phyloP scores from a whole-genome alignment of 2,888 invertebrate species.

The Machimus atricapillus region DNA sequence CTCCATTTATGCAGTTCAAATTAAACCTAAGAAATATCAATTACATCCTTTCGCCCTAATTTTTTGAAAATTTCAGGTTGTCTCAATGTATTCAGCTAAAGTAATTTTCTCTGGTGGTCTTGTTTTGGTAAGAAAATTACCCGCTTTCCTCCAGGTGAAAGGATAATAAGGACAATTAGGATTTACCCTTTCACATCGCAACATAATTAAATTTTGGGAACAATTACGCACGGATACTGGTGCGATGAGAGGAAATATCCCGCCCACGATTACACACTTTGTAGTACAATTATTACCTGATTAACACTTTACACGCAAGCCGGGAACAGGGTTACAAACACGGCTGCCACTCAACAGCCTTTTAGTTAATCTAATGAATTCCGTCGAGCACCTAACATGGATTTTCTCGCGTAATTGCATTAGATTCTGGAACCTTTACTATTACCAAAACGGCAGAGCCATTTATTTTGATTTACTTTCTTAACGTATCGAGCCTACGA shows the following conservation, averaged over 20 bases:
- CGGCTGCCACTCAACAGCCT: background rate
- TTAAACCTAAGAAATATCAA: background rate
- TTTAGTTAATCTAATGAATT: slow-evolving; percentile 9
- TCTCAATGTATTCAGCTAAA: background rate
- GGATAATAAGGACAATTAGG: slow-evolving; percentile 16
- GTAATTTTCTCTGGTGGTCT: background rate
- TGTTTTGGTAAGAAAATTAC: background rate
- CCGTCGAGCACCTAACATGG: slow-evolving; percentile 3
- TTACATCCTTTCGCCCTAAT: background rate
- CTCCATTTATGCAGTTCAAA: background rate
- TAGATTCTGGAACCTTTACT: background rate
- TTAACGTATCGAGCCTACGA: background rate
- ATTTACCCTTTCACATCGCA: slow-evolving; percentile 22
- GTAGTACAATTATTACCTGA: slow-evolving; percentile 9
- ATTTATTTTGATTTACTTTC: slow-evolving; percentile 26
- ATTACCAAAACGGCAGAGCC: background rate
- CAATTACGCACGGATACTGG: background rate
- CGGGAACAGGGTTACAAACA: background rate
- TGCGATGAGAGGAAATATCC: background rate
- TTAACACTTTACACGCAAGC: background rate
- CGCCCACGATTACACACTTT: background rate
- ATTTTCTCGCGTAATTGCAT: slow-evolving; percentile 19
- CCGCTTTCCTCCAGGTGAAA: background rate
- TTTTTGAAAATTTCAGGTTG: background rate
- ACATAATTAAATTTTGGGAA: background rate